phyloP scores from a whole-genome alignment of 2,797 vertebrate species.

The Pogoniulus pusillus region DNA sequence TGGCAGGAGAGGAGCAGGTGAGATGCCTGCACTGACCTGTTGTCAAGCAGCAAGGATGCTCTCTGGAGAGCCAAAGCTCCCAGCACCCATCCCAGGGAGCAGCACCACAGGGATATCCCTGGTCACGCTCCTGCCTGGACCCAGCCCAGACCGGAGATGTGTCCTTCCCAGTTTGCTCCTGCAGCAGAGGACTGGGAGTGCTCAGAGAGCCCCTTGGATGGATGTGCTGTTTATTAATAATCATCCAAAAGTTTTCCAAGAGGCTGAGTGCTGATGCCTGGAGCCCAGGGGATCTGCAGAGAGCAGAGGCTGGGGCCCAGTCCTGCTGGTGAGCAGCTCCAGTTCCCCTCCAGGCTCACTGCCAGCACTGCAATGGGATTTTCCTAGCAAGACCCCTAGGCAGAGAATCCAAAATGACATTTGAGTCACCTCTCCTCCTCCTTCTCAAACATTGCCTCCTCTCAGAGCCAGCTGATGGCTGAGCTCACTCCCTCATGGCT shows the following conservation, averaged over 20 bases:
- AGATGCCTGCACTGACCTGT: background rate
- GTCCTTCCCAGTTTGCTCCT: background rate
- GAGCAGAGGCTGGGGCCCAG: background rate
- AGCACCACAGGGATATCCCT: background rate
- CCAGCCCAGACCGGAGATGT: rapidly evolving
- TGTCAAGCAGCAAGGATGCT: background rate
- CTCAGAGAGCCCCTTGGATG: background rate
- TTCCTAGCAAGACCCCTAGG: background rate
- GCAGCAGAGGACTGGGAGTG: background rate
- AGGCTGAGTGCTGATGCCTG: background rate
- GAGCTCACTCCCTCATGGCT: rapidly evolving
- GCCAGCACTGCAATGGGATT: background rate
- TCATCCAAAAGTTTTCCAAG: conserved; percentile 19
- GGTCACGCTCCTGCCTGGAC: background rate
- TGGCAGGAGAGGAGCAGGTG: background rate
- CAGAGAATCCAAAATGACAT: background rate
- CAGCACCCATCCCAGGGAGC: background rate
- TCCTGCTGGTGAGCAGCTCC: background rate
- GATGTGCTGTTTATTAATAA: background rate
- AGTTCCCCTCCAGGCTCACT: background rate
- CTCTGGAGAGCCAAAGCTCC: background rate
- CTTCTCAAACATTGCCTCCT: background rate
- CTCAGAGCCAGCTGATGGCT: background rate
- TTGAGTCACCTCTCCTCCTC: background rate
- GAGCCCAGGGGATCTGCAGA: background rate